phyloP scores from a whole-genome alignment of 2,888 invertebrate genomes.

The Aphelenchoides bicaudatus region DNA sequence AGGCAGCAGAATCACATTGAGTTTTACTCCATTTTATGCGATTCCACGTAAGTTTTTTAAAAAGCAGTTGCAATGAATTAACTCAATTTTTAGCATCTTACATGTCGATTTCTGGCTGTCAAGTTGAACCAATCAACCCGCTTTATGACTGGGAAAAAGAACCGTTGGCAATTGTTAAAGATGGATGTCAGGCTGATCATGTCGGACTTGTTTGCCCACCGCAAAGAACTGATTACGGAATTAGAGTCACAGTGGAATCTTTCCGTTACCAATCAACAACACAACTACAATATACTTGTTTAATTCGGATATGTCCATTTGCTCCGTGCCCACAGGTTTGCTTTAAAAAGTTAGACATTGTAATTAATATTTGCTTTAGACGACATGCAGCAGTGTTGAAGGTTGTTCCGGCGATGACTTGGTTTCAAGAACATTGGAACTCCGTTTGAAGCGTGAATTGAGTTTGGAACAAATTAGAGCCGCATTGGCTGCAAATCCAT shows the following conservation, averaged over 20 bases:
- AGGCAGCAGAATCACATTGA: constrained; percentile 55
- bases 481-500: constrained; percentile 52
- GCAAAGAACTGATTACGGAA: constrained; percentile 54
- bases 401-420: constrained; percentile 50
- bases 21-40: constrained; percentile 57
- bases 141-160: constrained; percentile 60
- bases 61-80: background rate
- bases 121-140: constrained; percentile 57
- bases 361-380: constrained; percentile 30
- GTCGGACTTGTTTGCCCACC: constrained; percentile 60
- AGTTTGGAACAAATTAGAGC: constrained; percentile 40
- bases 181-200: constrained; percentile 53
- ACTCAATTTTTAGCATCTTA: constrained; percentile 44
- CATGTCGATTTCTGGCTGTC: constrained; percentile 58
- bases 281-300: constrained; percentile 59
- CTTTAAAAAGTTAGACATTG: constrained; percentile 1
- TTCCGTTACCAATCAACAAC: constrained; percentile 61
- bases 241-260: constrained; percentile 59
- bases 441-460: constrained; percentile 29
- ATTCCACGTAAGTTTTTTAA: constrained; percentile 50
- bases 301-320: constrained; percentile 58
- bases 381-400: constrained; percentile 50
- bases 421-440: constrained; percentile 30
- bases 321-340: constrained; percentile 50
- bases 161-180: constrained; percentile 56